Percentiles rank a stretch among this genome's conserved stretches.
These are phyloP conservation scores for Polyploca ridens DNA, from an alignment of 2,888 invertebrate species.

Conservation along the genomic window DNA sequence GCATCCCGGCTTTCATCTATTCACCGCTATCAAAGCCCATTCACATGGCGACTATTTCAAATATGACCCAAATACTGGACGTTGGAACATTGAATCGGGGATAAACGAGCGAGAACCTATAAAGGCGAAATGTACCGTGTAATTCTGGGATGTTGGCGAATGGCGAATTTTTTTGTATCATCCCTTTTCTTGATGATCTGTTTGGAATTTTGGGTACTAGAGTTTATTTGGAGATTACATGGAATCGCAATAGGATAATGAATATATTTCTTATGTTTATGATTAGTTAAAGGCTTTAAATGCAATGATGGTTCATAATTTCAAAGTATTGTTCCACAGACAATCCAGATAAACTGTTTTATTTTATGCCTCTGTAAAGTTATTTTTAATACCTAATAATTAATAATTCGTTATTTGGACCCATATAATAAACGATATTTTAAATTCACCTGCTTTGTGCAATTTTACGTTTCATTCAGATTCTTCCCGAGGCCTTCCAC, in stretches of 20 bases:
- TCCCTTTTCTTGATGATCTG: constrained; percentile 5
- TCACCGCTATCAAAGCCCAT: constrained; percentile 42
- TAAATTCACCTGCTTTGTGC: not conserved
- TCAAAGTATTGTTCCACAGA: no score
- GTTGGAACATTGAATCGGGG: constrained; percentile 23
- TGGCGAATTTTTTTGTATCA: not conserved
- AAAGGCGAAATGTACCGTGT: constrained; percentile 10
- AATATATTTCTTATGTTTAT: no score
- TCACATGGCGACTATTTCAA: constrained; percentile 49
- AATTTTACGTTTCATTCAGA: not conserved
- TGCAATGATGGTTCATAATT: no score
- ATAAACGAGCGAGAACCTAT: constrained; percentile 11
- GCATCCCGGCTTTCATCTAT: constrained; percentile 24
- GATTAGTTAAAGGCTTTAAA: no score
- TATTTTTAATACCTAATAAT: no score
- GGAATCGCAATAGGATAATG: not conserved
- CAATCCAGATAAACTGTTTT: no score
- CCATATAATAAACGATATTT: no score
- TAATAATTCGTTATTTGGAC: no score
- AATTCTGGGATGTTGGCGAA: constrained; percentile 7
- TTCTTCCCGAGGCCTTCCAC: not conserved
- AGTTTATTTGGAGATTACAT: not conserved
- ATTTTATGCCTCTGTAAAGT: no score
- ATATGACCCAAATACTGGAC: constrained; percentile 55
- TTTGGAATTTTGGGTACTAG: not conserved